Conservation (phyloP, 2,113 vertebrate species). For the Silurus meridionalis region DNA sequence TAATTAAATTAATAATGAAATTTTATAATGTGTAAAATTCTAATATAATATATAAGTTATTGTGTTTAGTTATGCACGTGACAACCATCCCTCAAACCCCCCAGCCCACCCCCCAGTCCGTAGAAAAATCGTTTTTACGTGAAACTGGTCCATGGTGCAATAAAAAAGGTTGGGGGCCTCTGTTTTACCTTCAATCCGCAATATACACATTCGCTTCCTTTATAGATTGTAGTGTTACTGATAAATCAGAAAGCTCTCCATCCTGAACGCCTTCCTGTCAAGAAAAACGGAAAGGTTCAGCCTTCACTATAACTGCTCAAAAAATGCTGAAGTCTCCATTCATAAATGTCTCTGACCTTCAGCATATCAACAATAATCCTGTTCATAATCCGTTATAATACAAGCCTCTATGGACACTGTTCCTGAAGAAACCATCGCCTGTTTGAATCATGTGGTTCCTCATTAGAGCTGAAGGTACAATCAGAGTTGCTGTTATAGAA, state of each 20-base stretch:
- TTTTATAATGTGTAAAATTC: no score
- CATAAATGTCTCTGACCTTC: not conserved
- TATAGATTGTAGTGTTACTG: not conserved
- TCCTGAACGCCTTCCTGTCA: not conserved
- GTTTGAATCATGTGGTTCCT: not conserved
- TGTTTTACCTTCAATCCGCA: no score
- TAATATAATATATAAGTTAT: no score
- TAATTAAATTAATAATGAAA: no score
- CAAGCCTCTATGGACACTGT: not conserved
- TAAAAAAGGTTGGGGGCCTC: no score
- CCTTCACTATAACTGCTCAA: not conserved
- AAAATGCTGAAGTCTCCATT: not conserved
- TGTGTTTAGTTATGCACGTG: no score
- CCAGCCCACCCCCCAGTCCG: no score
- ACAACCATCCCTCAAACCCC: no score
- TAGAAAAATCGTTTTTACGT: no score
- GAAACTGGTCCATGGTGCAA: no score
- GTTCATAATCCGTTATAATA: not conserved
- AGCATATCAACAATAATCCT: not conserved
- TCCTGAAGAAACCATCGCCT: not conserved
- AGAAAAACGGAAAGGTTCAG: not conserved
- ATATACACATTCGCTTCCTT: no score
- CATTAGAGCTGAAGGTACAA: not conserved
- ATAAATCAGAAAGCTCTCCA: not conserved
- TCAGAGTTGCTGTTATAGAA: not conserved